A percentile compares a stretch with the other conserved stretches of the same genome.
These are phyloP conservation scores for Pollimyrus isidori DNA, from an alignment of 2,113 vertebrate species.

Conservation along the genomic window DNA sequence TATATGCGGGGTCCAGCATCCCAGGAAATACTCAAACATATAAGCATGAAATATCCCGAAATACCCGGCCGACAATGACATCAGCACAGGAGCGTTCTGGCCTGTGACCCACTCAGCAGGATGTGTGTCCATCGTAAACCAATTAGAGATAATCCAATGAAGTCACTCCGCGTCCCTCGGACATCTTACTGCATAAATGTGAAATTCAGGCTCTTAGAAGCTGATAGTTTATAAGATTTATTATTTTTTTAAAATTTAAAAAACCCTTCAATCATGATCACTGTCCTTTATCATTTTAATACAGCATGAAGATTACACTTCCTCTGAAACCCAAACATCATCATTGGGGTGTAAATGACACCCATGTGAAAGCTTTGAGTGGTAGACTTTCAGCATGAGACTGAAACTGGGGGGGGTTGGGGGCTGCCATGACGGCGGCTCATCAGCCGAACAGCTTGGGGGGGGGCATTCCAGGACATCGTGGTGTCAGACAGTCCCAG, in stretches of 20 bases:
- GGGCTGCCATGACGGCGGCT: not conserved
- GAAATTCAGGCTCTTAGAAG: not conserved
- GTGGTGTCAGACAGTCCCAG: not conserved
- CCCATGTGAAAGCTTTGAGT: not conserved
- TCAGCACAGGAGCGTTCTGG: not conserved
- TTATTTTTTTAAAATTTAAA: too few species aligned
- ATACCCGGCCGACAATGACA: not conserved
- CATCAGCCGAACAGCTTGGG: not conserved
- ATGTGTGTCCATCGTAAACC: not conserved
- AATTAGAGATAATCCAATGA: not conserved
- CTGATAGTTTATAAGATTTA: not conserved
- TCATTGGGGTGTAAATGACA: not conserved
- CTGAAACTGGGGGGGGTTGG: not conserved
- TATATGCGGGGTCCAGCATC: not conserved
- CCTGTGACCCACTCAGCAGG: not conserved
- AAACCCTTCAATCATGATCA: not conserved
- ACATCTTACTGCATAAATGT: not conserved
- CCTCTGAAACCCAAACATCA: not conserved
- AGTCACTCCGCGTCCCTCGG: not conserved
- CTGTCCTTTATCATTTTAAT: not conserved
- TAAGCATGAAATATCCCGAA: not conserved
- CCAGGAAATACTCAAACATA: not conserved
- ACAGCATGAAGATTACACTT: not conserved
- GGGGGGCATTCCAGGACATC: not conserved
- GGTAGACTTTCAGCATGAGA: not conserved